A percentile compares a stretch with the other conserved stretches of the same genome.
Evolutionary conservation across 1,140 invertebrate species (phyloP).

Genomic region (Sipha flava): DNA sequence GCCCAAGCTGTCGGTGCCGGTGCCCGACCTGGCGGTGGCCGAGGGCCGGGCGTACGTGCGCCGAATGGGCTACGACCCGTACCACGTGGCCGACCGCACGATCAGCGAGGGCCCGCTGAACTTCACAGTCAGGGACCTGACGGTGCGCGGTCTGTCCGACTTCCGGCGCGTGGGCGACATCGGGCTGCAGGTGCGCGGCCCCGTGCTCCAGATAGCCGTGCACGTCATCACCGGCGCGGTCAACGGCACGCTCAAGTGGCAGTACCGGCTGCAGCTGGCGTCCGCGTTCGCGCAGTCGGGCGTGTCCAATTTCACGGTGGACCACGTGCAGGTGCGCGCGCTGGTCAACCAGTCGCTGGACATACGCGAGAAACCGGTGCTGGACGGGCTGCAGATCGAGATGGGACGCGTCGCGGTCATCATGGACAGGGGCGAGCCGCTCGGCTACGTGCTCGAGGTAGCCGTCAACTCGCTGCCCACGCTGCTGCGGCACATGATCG

Average conservation of each 20-base stretch:
- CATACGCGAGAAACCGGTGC: slow-evolving; percentile 56
- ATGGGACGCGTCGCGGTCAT: slow-evolving; percentile 59
- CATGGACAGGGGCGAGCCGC: slow-evolving; percentile 60
- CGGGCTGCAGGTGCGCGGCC: slow-evolving; percentile 57
- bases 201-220: slow-evolving; percentile 54
- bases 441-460: slow-evolving; percentile 65
- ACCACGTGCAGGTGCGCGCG: slow-evolving; percentile 51
- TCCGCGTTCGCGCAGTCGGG: slow-evolving; percentile 47
- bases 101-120: slow-evolving; percentile 31
- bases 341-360: slow-evolving; percentile 65
- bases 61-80: slow-evolving; percentile 62
- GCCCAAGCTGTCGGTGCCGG: slow-evolving; percentile 69
- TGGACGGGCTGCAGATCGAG: slow-evolving; percentile 65
- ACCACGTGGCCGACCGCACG: slow-evolving; percentile 38
- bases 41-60: slow-evolving; percentile 61
- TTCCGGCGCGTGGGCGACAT: slow-evolving; percentile 74
- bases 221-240: slow-evolving; percentile 69
- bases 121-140: slow-evolving; percentile 33
- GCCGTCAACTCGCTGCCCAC: slow-evolving; percentile 69
- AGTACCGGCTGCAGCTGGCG: slow-evolving; percentile 46
- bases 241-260: slow-evolving; percentile 63
- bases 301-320: slow-evolving; percentile 59
- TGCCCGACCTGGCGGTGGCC: slow-evolving; percentile 68
- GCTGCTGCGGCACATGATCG: slow-evolving; percentile 70
- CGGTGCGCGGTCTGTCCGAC: slow-evolving; percentile 55